Base-by-base conservation (phyloP, 2,888 invertebrate species). In the Mystacides longicornis region DNA sequence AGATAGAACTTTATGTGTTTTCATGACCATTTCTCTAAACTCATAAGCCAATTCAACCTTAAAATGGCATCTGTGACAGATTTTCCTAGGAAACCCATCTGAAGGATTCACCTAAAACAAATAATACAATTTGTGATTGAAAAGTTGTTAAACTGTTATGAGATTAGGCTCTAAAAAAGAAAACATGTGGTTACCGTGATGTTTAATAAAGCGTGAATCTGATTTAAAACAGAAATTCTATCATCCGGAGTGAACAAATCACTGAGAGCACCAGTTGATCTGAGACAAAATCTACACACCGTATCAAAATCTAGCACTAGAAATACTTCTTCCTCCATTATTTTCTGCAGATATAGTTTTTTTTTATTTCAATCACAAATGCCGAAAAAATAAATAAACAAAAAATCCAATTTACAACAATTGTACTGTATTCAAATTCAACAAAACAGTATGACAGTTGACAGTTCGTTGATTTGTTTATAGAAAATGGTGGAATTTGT, bases 261-360 rank as follows among this genome's bases (percentile, higher is more conserved):
- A 16, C 54, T 53, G 46, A 62, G 47, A n/a, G 54, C 49, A 18
- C 60, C 62, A 19, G 43, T 55, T 1, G 60, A 54, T 31, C 54
- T 47, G 3, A 60, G 23, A 49, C 62, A 62, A 52, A 62, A 60
- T 51, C 62, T 55, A 49, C 62, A 62, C 2, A 61, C 58, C 2
- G 49, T 54, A 53, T 61, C 53, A 27, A 58, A 56, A 42, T 61
- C 59, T 11, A 60, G 52, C 14, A 61, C 55, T 5, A 61, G 16
- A 18, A 61, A 31, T 31, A 61, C 56, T 18, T 56, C 54, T 4
- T 58, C 57, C 9, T 52, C 48, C 52, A 58, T 55, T 21, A 5
- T 48, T 18, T 46, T 19, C 5, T 27, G 5, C 11, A 27, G n/a
- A 7, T 37, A n/a, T 37, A 45, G 21, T 20, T 19, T 3, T 20